These are phyloP conservation scores for Verasper variegatus DNA, from an alignment of 2,113 vertebrate genomes.

Conservation along the genomic window DNA sequence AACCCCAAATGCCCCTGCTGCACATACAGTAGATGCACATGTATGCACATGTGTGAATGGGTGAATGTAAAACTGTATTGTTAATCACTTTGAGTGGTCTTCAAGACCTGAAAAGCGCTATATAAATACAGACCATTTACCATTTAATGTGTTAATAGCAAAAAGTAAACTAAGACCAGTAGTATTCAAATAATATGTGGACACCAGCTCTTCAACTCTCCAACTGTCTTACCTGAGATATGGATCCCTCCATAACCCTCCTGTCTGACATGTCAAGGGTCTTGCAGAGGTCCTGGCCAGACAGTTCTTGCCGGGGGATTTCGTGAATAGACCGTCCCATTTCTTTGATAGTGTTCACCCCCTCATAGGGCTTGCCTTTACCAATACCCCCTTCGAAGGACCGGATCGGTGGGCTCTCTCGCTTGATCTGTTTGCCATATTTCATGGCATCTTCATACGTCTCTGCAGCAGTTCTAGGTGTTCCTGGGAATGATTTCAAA, in stretches of 20 bases:
- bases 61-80: too few relatives aligned
- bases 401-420: slow-evolving; percentile 93
- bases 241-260: slow-evolving; percentile 90
- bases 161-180: too few relatives aligned
- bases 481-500: slow-evolving; percentile 82
- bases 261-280: slow-evolving; percentile 90
- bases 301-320: slow-evolving; percentile 92
- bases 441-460: slow-evolving; percentile 93
- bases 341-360: slow-evolving; percentile 96
- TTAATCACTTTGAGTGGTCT: too few relatives aligned
- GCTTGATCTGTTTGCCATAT: slow-evolving; percentile 96
- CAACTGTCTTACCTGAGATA: slow-evolving; percentile 88
- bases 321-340: slow-evolving; percentile 98
- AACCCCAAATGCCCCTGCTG: too few relatives aligned
- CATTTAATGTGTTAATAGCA: too few relatives aligned
- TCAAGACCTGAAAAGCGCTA: too few relatives aligned
- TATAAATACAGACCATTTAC: too few relatives aligned
- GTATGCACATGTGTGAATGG: too few relatives aligned
- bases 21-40: too few relatives aligned
- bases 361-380: slow-evolving; percentile 96
- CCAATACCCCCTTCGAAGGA: slow-evolving; percentile 94
- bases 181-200: too few relatives aligned
- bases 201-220: neutral
- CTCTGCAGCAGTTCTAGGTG: slow-evolving; percentile 91
- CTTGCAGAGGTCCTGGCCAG: slow-evolving; percentile 91